Base-by-base conservation (phyloP, 2,113 vertebrate genomes). In the Mormyrus lacerda region DNA sequence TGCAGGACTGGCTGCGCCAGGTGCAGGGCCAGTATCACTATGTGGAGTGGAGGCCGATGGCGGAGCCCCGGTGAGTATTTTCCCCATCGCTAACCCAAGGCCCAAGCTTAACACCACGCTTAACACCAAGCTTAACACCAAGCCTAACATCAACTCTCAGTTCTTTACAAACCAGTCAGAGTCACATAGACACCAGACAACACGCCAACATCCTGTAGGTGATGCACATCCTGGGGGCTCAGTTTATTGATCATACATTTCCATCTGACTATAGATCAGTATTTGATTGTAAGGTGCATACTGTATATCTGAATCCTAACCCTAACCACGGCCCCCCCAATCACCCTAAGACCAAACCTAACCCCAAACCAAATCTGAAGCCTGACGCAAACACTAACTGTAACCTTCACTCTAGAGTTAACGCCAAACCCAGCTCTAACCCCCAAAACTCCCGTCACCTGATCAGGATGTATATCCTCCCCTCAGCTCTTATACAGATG, bases 21-120 rank as follows among this genome's bases (percentile, higher is more conserved):
- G 97, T 97, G 0, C 97, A 97, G 95, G 93, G 91, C 15, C 48
- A 96, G 35, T 99, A 99, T 91, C 98, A 99, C 3, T 97, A 97
- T 0, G 97, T 99, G 91, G 98, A 99, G 92, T 99, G 98, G 98
- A 96, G 98, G 45, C 98, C 98, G 0, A 96, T 98, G 97, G 96
- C 97, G 7, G 96, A 97, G 0, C 98, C 98, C 0, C 95, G 73
- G 98, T 99, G 92, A 97, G 97, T 35, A 19, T 13, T 19, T 42
- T 19, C 27, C 35, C 19, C 24, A 17, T 44, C 39, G 21, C 31
- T 27, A 31, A 51, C 15, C 9, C 45, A 45, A 39, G 6, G 44
- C 39, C 15, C 69, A 76, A 35, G 27, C 69, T 1, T 17, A 76
- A 76, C 13, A 13, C 15, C 69, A 76, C 13, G 24, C 69, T 2